Percentiles rank a stretch among this genome's conserved stretches.
These are phyloP conservation scores for Anthrax anthrax DNA, from an alignment of 2,888 invertebrate species.

Conservation along the genomic window DNA sequence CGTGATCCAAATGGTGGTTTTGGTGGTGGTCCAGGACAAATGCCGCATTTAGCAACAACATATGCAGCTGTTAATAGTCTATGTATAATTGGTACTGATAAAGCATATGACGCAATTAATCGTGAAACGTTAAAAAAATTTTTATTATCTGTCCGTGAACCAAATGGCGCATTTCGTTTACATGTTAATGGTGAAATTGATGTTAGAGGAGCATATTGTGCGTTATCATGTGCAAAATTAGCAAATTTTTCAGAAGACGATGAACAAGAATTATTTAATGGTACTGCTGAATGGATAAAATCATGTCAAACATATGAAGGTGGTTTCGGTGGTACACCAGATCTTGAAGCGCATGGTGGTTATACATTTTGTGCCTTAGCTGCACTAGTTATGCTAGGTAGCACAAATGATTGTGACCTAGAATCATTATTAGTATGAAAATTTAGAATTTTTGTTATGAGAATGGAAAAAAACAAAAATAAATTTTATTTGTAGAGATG, in stretches of 20 bases:
- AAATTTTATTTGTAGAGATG: constrained; percentile 46
- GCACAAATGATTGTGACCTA: constrained; percentile 58
- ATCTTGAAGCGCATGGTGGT: constrained; percentile 98
- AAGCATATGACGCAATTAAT: constrained; percentile 78
- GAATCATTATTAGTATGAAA: constrained; percentile 49
- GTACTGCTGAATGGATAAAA: constrained; percentile 84
- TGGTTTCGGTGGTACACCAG: constrained; percentile 88
- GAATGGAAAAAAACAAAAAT: no score
- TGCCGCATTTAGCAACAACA: constrained; percentile 88
- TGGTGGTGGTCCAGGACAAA: constrained; percentile 87
- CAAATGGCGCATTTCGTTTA: constrained; percentile 84
- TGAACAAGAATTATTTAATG: constrained; percentile 61
- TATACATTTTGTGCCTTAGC: constrained; percentile 97
- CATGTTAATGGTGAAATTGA: constrained; percentile 89
- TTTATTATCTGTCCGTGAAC: constrained; percentile 58
- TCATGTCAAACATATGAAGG: constrained; percentile 98
- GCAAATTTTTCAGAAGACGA: constrained; percentile 51
- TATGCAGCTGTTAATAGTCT: constrained; percentile 94
- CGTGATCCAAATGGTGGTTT: constrained; percentile 57
- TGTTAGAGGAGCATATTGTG: constrained; percentile 94
- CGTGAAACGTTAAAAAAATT: constrained; percentile 55
- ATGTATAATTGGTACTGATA: constrained; percentile 74
- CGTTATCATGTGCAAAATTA: constrained; percentile 75
- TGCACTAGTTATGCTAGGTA: constrained; percentile 66
- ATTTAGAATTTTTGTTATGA: no score